Percentiles rank a stretch among this genome's conserved stretches.
These are phyloP conservation scores for Carollia perspicillata DNA, from an alignment of 2,113 vertebrate genomes.

Conservation along the genomic window DNA sequence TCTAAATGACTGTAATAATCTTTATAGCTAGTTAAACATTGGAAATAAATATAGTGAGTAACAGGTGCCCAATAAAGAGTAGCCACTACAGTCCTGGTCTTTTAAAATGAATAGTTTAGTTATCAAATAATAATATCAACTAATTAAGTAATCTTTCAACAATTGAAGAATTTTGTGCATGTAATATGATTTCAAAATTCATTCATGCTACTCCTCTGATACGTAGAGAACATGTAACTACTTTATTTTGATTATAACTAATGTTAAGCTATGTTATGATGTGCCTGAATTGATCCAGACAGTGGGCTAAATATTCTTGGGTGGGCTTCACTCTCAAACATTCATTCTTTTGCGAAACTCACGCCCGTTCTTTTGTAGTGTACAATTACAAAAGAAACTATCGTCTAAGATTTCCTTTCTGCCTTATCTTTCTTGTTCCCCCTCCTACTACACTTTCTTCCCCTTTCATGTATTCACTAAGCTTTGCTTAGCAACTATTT, in stretches of 20 bases:
- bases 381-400: too few relatives aligned
- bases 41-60: neutral
- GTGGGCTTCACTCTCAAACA: neutral
- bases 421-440: neutral
- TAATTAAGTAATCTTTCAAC: neutral
- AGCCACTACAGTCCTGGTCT: neutral
- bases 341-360: neutral
- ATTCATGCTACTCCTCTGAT: neutral
- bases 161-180: conserved; percentile 18
- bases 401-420: neutral
- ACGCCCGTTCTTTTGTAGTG: neutral
- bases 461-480: neutral
- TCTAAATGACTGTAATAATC: neutral
- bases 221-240: neutral
- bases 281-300: neutral
- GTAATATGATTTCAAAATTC: neutral
- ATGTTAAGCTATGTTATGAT: neutral
- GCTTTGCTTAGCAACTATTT: neutral
- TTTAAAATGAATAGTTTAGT: conserved; percentile 17
- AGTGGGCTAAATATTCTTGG: neutral
- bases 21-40: neutral
- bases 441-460: neutral
- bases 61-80: neutral
- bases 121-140: neutral
- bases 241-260: conserved; percentile 25